Base-by-base conservation (phyloP, 2,113 vertebrate species). In the Gorilla gorilla region DNA sequence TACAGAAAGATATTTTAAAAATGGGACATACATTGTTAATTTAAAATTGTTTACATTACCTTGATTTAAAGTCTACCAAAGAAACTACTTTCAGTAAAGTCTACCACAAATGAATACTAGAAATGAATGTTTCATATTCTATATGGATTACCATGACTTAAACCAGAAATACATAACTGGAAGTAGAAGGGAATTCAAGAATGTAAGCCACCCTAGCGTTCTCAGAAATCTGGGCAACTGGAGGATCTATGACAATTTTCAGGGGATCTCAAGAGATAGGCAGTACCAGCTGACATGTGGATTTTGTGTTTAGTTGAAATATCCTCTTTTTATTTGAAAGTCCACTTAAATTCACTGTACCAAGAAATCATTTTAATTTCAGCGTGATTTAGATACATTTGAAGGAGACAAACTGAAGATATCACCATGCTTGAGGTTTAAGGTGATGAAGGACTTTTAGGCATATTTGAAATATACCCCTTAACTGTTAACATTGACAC, bases 21-120 rank as follows among this genome's bases (percentile, higher is more conserved):
- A 87, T 5, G 68, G 2, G 20, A 35, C 57, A 27, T 22, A 18
- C 57, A 1, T 61, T n/a, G 1, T 86, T 89, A 57, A 0, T 79
- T 96, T 75, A 84, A 96, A 97, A 64, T 25, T 40, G 9, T 50
- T 91, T 83, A 59, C 3, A 66, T 95, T 86, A 43, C 82, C 84
- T 76, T 83, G 7, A 43, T 90, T 97, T 68, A 95, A 76, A 27
- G 4, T 72, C 14, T 86, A 75, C 4, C 18, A 16, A 81, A 57
- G 80, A 38, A 45, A 81, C 6, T 68, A 83, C 91, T 80, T 89
- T 97, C 25, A 55, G 5, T 27, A 27, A 94, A 95, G 45, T 68
- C 81, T 73, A 45, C 6, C 57, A 76, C 0, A 66, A 11, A n/a
- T 6, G 3, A 38, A 35, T n/a, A 30, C 1, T 43, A 13, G 10